Base-by-base conservation (phyloP, 2,113 vertebrate species). In the Delphinus delphis region DNA sequence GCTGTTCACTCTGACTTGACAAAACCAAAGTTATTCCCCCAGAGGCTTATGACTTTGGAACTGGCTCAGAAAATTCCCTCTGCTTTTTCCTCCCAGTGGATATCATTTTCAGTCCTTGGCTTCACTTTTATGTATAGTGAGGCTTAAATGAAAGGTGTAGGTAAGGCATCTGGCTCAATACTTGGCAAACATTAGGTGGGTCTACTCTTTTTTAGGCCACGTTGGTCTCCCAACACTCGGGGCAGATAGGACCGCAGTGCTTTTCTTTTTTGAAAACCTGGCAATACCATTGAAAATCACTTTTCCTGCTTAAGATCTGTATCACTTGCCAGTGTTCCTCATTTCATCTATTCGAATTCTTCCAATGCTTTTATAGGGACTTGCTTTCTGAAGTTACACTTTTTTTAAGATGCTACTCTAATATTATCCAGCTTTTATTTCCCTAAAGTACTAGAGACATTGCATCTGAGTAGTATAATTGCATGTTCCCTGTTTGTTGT, bases 1-100 rank as follows among this genome's bases (percentile, higher is more conserved):
- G 95, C 92, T 96, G 65, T 73, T 92, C 60, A 67, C 86, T 96
- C 95, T 93, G 90, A 98, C 90, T 97, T 96, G 93, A 97, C 92
- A 97, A 96, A 98, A 96, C 92, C 71, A 92, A 95, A 98, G 97
- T 97, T 90, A 96, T 97, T 97, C 94, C 95, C 92, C 90, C 81
- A 76, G 81, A 92, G 83, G 26, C 92, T 96, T 96, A 90, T 87
- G 92, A 97, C 76, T 97, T 97, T 92, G 94, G 95, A 97, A 92
- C 67, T 77, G 90, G 79, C 80, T 96, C 76, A 92, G 90, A 95
- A 98, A 97, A 97, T 93, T 87, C 90, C 95, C 84, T 94, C 80
- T 94, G 84, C 62, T 92, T 97, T 84, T 86, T 92, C 93, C 62
- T 97, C 92, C 77, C 60, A 36, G 10, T 92, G 90, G 95, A 95